Base-by-base conservation (phyloP, 2,888 invertebrate species). In the Catocala nupta region DNA sequence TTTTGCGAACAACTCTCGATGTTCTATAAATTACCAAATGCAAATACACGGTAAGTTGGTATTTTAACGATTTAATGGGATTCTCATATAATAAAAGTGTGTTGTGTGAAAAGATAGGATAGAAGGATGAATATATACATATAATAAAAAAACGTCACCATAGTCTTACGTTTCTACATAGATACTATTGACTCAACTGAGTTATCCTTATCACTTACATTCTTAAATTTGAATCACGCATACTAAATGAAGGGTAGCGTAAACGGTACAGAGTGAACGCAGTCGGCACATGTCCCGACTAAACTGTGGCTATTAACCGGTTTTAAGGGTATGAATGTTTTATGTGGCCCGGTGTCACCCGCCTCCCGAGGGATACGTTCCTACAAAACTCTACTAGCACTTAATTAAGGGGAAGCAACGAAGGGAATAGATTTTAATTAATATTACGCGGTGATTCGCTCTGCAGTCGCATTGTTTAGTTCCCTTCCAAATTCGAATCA, bases 341-440 rank as follows among this genome's bases (percentile, higher is more conserved):
- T 87, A 90, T 90, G 83, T 81, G 82, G 73, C 76, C 80, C 86
- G 81, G 88, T 89, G 91, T 88, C 88, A 81, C 83, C 80, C 76
- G 65, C 68, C 66, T 85, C 90, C 86, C 89, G 12, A 44, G 88
- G 88, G 91, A 87, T 79, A 82, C 83, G 83, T 83, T 81, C 80
- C 75, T 72, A 85, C 86, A 84, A 84, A 86, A 89, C 90, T 87
- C 86, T 85, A 89, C 89, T 85, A 88, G 84, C 90, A 90, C 92
- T 93, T 92, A 90, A 93, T 93, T 92, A 93, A 84, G 84, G 90
- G 88, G 87, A 88, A 88, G 84, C 84, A 77, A 80, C 79, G 78
- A 78, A 86, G 87, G 85, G 89, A 88, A 88, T 87, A 87, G 84
- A 88, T 92, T 92, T 90, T 90, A 91, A 93, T 93, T 91, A 93